These are phyloP conservation scores for Tapirus terrestris DNA, from an alignment of 2,113 vertebrate genomes.

Conservation along the genomic window DNA sequence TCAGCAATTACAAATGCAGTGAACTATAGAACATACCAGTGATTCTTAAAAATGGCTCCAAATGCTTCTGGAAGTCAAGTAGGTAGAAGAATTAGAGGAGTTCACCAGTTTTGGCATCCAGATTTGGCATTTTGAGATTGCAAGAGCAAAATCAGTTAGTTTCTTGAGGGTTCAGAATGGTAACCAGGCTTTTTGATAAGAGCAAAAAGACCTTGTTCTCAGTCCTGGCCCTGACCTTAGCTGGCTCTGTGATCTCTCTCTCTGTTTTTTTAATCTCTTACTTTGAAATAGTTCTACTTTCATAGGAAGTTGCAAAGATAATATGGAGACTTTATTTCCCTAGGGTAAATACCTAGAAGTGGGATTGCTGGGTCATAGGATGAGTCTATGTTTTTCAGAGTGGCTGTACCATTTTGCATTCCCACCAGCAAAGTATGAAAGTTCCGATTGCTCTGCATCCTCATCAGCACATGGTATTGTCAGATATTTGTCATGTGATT, in stretches of 20 bases:
- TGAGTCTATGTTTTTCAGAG: not conserved
- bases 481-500: not conserved
- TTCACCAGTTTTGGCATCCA: not conserved
- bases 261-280: not conserved
- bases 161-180: not conserved
- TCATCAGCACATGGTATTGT: not conserved
- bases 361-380: not conserved
- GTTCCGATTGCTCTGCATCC: not conserved
- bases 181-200: not conserved
- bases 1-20: not conserved
- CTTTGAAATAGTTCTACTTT: slow-evolving; percentile 2
- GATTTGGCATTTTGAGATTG: not conserved
- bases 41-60: not conserved
- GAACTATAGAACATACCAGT: not conserved
- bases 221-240: not conserved
- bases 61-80: not conserved
- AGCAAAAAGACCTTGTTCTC: not conserved
- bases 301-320: not conserved
- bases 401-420: not conserved
- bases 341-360: not conserved
- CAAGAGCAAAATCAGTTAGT: not conserved
- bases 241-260: not conserved
- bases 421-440: not conserved
- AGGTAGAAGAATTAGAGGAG: not conserved
- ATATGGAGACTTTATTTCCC: not conserved